Conservation (phyloP, 2,888 invertebrate species). For the Ectemnius lituratus region DNA sequence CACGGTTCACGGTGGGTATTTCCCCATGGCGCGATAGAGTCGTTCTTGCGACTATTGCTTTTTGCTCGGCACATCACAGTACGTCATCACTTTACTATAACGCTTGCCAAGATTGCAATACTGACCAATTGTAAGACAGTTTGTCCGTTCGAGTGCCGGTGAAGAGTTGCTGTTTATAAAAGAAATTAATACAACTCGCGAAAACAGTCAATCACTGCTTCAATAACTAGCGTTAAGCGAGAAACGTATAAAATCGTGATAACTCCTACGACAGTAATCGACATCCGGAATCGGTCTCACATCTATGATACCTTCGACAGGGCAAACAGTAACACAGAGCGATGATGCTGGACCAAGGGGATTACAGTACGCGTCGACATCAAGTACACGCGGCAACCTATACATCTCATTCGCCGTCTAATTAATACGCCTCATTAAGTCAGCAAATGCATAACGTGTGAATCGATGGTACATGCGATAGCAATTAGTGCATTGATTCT, state of each 20-base stretch:
- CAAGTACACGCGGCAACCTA: neutral
- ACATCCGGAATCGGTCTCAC: neutral
- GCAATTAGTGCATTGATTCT: neutral
- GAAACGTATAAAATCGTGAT: neutral
- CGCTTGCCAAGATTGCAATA: neutral
- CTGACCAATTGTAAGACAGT: neutral
- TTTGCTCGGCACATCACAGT: too few relatives aligned
- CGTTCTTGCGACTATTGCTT: neutral
- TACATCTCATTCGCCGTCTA: neutral
- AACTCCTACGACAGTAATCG: neutral
- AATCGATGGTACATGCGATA: neutral
- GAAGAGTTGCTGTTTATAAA: too few relatives aligned
- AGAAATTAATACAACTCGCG: too few relatives aligned
- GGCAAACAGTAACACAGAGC: neutral
- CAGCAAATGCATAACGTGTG: neutral
- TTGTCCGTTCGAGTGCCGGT: too few relatives aligned
- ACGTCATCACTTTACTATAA: too few relatives aligned
- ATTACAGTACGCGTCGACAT: neutral
- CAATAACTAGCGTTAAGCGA: neutral
- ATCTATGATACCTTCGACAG: neutral
- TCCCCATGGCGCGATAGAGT: neutral
- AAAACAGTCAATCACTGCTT: neutral
- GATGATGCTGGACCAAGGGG: neutral
- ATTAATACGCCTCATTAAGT: neutral
- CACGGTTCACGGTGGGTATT: conserved; percentile 58